Conservation (phyloP, 2,888 invertebrate genomes). For the Hetaerina titia region DNA sequence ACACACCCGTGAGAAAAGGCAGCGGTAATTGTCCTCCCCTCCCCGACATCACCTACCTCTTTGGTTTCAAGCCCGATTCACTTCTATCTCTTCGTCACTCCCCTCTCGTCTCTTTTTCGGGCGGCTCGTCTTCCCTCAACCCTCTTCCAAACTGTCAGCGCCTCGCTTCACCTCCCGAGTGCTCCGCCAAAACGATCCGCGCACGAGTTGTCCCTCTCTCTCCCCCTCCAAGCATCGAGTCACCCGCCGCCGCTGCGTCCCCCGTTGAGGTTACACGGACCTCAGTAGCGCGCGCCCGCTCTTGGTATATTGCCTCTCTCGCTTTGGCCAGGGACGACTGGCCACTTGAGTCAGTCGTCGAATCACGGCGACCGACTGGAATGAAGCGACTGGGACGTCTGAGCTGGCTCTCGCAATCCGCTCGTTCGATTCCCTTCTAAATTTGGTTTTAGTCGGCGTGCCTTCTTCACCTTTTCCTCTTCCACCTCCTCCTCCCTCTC, state of each 20-base stretch:
- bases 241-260: neutral
- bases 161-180: neutral
- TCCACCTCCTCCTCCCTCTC: neutral
- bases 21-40: neutral
- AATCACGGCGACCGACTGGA: neutral
- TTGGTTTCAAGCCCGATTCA: neutral
- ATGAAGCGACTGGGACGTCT: neutral
- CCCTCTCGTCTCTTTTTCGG: constrained; percentile 2
- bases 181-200: neutral
- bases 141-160: too few relatives aligned
- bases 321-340: constrained; percentile 44
- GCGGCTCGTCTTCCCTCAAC: neutral
- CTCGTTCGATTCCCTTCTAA: neutral
- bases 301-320: neutral
- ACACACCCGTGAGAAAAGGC: neutral
- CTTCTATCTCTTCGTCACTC: neutral
- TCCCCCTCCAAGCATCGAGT: neutral
- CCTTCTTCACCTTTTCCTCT: neutral
- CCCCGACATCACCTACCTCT: constrained; percentile 8
- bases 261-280: neutral
- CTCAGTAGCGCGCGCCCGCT: neutral
- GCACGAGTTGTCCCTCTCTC: neutral
- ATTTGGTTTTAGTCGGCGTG: constrained; percentile 12
- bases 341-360: neutral
- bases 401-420: neutral